Percentiles rank a stretch among this genome's conserved stretches.
phyloP scores from a whole-genome alignment of 2,888 invertebrate genomes.

The Meiosimyza decipiens region DNA sequence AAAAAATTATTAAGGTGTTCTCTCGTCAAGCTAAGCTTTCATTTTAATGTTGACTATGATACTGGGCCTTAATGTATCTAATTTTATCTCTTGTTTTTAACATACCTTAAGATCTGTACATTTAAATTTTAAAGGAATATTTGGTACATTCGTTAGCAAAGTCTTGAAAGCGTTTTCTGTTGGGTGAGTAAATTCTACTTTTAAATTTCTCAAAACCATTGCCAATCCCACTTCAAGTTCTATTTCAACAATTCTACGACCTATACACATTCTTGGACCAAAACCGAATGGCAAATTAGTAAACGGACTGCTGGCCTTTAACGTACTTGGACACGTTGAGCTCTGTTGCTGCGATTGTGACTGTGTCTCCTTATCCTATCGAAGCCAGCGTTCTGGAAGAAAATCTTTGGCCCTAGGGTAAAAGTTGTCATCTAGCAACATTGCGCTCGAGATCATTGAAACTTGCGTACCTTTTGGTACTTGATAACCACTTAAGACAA shows the following conservation, averaged over 20 bases:
- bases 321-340: not conserved
- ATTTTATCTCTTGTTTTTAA: too few species aligned
- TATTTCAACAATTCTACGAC: slow-evolving; percentile 76
- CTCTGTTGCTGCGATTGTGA: not conserved
- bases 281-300: slow-evolving; percentile 73
- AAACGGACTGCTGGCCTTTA: slow-evolving; percentile 45
- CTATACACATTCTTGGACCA: slow-evolving; percentile 75
- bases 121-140: slow-evolving; percentile 59
- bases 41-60: too few species aligned
- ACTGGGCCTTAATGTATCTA: too few species aligned
- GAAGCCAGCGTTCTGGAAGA: slow-evolving; percentile 47
- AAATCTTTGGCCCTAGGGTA: slow-evolving; percentile 41
- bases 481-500: slow-evolving; percentile 73
- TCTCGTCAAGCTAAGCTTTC: too few species aligned
- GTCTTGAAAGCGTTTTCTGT: slow-evolving; percentile 48
- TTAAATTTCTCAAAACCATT: slow-evolving; percentile 56
- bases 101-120: slow-evolving; percentile 16
- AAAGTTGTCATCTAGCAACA: slow-evolving; percentile 69
- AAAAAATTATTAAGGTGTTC: too few species aligned
- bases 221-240: slow-evolving; percentile 70
- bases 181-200: slow-evolving; percentile 49
- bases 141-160: slow-evolving; percentile 54
- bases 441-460: slow-evolving; percentile 73
- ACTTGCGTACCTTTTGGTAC: slow-evolving; percentile 76
- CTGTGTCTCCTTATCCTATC: not conserved